These are phyloP conservation scores for Typhlichthys subterraneus DNA, from an alignment of 2,797 vertebrate species.

Conservation along the genomic window DNA sequence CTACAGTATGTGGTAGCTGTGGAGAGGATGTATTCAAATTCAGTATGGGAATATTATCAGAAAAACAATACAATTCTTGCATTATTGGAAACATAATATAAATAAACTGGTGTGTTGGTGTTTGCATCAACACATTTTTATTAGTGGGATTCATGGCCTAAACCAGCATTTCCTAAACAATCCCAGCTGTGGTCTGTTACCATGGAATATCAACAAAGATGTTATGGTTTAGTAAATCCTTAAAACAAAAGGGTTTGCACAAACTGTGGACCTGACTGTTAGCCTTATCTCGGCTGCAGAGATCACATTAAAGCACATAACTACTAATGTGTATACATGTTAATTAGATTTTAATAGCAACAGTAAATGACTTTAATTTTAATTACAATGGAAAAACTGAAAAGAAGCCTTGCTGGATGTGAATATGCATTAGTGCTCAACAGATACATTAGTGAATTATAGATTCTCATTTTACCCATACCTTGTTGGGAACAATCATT, in stretches of 20 bases:
- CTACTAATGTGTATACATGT: conserved; percentile 40
- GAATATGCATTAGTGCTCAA: neutral
- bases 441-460: conserved; percentile 5
- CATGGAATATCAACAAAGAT: conserved; percentile 73
- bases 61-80: conserved; percentile 42
- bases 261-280: conserved; percentile 39
- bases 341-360: conserved; percentile 45
- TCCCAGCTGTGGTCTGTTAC: conserved; percentile 67
- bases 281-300: conserved; percentile 33
- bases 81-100: conserved; percentile 57
- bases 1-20: conserved; percentile 52
- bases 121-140: conserved; percentile 53
- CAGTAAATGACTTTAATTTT: conserved; percentile 35
- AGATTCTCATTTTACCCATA: conserved; percentile 18
- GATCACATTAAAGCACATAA: conserved; percentile 35
- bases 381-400: conserved; percentile 15
- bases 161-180: conserved; percentile 64
- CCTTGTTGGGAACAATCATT: conserved; percentile 61
- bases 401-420: conserved; percentile 8
- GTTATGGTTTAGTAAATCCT: conserved; percentile 52
- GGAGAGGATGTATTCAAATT: conserved; percentile 49
- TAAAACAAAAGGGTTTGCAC: conserved; percentile 52
- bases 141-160: conserved; percentile 50
- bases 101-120: conserved; percentile 54
- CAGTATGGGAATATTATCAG: conserved; percentile 60